Evolutionary conservation across 2,888 invertebrate species (phyloP).

Genomic region (Agrotis clavis): DNA sequence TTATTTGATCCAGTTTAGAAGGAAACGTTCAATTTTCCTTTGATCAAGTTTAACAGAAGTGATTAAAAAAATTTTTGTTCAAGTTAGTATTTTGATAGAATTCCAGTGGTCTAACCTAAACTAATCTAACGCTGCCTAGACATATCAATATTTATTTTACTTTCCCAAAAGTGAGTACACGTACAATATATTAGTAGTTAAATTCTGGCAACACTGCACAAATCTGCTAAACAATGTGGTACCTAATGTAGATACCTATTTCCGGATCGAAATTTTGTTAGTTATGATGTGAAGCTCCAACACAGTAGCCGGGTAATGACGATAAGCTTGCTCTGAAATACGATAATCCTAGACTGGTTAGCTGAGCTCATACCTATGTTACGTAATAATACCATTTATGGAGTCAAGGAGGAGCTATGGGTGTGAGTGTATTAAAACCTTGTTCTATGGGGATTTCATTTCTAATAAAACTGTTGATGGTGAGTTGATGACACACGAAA

Average conservation of each 20-base stretch:
- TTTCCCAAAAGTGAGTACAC: background rate
- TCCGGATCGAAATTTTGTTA: constrained; percentile 11
- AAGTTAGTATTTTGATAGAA: too few species aligned
- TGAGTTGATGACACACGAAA: background rate
- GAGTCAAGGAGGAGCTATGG: background rate
- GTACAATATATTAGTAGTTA: background rate
- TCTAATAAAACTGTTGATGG: background rate
- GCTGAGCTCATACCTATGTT: background rate
- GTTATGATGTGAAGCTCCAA: constrained; percentile 29
- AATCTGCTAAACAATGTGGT: constrained; percentile 1
- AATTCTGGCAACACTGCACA: background rate
- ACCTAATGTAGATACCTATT: too few species aligned
- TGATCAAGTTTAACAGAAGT: too few species aligned
- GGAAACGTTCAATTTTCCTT: too few species aligned
- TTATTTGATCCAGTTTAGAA: too few species aligned
- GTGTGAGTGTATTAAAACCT: background rate
- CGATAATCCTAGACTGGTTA: constrained; percentile 25
- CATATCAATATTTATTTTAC: background rate
- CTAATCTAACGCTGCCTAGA: background rate
- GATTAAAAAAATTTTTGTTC: too few species aligned
- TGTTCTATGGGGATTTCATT: background rate
- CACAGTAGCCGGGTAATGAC: background rate
- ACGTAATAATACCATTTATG: background rate
- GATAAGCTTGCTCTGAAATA: constrained; percentile 23
- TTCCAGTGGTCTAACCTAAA: too few species aligned